Conservation (phyloP, 2,113 vertebrate species). For the Marcusenius ussheri region DNA sequence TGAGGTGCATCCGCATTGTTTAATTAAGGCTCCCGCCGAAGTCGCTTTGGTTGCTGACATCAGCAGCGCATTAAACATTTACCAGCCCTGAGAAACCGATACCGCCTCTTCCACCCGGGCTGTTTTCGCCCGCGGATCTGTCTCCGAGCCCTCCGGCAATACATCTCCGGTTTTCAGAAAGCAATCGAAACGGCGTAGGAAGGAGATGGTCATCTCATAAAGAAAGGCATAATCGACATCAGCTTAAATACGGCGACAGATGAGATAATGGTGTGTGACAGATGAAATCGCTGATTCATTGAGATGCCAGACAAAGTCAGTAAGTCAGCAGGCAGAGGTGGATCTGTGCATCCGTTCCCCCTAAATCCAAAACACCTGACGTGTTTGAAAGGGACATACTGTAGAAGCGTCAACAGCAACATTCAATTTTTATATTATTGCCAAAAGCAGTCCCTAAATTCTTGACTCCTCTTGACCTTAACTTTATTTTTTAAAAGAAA, state of each 20-base stretch:
- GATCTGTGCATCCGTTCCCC: not conserved
- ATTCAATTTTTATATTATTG: not conserved
- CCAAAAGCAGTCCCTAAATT: not conserved
- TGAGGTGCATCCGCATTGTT: not conserved
- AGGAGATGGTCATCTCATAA: not conserved
- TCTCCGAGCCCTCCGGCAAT: not conserved
- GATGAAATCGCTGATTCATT: not conserved
- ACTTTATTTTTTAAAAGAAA: no score
- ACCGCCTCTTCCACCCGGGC: not conserved
- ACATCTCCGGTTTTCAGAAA: not conserved
- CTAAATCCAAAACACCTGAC: not conserved
- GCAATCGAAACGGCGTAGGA: not conserved
- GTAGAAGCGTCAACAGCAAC: not conserved
- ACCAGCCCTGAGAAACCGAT: conserved; percentile 18
- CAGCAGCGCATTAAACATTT: conserved; percentile 41
- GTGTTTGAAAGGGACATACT: not conserved
- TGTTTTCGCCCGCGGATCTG: not conserved
- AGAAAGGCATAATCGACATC: not conserved
- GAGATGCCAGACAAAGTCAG: not conserved
- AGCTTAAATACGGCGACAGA: not conserved
- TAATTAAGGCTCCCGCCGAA: conserved; percentile 15
- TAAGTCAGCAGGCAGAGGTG: not conserved
- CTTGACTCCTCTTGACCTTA: not conserved
- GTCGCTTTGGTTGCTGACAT: conserved; percentile 22
- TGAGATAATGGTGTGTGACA: not conserved